These are phyloP conservation scores for Nomada fabriciana DNA, from an alignment of 2,888 invertebrate genomes.

Conservation along the genomic window DNA sequence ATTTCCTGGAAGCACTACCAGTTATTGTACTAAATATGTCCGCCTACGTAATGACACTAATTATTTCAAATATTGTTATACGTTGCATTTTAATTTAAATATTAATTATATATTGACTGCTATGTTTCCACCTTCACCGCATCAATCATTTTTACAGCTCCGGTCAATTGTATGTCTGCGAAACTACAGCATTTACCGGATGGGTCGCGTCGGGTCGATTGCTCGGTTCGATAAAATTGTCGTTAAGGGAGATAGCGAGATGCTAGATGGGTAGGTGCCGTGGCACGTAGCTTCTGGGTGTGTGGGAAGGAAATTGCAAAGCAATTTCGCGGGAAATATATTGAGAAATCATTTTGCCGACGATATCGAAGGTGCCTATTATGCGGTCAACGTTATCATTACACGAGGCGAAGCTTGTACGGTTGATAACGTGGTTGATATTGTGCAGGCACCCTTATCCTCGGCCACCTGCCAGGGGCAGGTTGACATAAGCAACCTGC, in stretches of 20 bases:
- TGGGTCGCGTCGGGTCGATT: not conserved
- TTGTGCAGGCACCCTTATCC: slow-evolving; percentile 33
- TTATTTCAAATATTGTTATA: no score
- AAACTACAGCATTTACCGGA: not conserved
- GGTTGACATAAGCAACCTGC: slow-evolving; percentile 39
- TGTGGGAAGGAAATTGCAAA: slow-evolving; percentile 37
- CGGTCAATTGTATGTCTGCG: not conserved
- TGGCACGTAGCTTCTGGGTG: not conserved
- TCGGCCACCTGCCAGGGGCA: slow-evolving; percentile 43
- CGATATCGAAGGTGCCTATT: slow-evolving; percentile 45
- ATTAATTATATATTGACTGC: no score
- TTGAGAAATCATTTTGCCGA: slow-evolving; percentile 34
- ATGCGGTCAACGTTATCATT: slow-evolving; percentile 48
- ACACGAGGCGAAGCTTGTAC: slow-evolving; percentile 48
- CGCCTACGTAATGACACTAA: no score
- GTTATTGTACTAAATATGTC: no score
- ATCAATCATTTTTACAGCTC: no score
- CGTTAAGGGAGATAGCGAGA: slow-evolving; percentile 23
- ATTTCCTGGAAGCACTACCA: no score
- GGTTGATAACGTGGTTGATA: slow-evolving; percentile 40
- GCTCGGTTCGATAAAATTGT: slow-evolving; percentile 31
- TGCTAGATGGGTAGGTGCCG: not conserved
- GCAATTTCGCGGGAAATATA: slow-evolving; percentile 46
- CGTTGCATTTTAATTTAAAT: no score
- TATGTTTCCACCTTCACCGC: no score